These are phyloP conservation scores for Epinotia bilunana DNA, from an alignment of 2,888 invertebrate species.

Conservation along the genomic window DNA sequence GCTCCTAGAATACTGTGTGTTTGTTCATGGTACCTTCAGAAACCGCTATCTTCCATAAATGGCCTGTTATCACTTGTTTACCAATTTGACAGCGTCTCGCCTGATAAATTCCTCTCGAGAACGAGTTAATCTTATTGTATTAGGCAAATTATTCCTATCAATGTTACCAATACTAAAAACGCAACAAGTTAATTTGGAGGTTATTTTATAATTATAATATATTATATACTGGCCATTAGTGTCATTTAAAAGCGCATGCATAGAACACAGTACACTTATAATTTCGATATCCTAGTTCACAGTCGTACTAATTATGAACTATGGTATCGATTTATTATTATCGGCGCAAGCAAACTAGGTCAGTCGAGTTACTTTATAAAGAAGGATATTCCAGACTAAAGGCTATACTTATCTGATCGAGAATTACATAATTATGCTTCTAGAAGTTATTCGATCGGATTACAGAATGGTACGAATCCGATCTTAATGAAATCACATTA, in stretches of 20 bases:
- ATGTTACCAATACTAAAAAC: background rate
- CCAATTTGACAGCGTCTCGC: constrained; percentile 72
- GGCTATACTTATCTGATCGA: background rate
- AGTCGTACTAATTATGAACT: too few relatives aligned
- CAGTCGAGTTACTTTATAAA: background rate
- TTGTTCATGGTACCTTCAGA: constrained; percentile 33
- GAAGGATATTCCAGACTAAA: background rate
- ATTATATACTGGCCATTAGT: too few relatives aligned
- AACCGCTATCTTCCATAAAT: constrained; percentile 55
- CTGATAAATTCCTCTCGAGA: constrained; percentile 59
- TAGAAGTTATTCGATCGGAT: background rate
- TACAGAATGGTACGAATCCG: background rate
- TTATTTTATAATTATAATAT: background rate
- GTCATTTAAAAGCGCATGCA: background rate
- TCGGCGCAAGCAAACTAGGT: background rate
- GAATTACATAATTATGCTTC: background rate
- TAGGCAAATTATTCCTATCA: constrained; percentile 7
- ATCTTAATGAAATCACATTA: background rate
- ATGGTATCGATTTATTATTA: too few relatives aligned
- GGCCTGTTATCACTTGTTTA: constrained; percentile 58
- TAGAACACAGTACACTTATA: background rate
- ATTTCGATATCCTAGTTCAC: too few relatives aligned
- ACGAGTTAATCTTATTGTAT: constrained; percentile 25
- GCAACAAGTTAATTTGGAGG: background rate
- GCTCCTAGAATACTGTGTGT: constrained; percentile 30